phyloP scores from a whole-genome alignment of 2,113 vertebrate genomes.

The Nothocercus nigrocapillus region DNA sequence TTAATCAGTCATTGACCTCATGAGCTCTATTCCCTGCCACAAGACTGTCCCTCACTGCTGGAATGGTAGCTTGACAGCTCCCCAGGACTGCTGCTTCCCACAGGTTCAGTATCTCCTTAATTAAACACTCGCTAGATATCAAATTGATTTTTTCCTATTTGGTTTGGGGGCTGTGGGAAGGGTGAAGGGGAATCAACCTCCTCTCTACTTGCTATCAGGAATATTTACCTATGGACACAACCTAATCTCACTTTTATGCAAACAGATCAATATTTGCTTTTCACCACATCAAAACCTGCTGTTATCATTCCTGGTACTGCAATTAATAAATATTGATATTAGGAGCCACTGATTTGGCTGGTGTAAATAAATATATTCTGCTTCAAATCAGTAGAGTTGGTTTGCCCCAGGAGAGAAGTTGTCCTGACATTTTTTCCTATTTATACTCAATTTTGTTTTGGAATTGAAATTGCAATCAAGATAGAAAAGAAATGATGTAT shows the following conservation, averaged over 20 bases:
- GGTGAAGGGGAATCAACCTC: background rate
- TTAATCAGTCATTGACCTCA: background rate
- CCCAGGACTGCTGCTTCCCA: background rate
- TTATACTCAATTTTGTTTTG: background rate
- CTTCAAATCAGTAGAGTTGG: background rate
- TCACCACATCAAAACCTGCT: background rate
- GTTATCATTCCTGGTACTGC: slow-evolving; percentile 30
- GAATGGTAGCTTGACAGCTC: background rate
- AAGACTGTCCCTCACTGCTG: background rate
- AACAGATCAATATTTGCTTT: slow-evolving; percentile 62
- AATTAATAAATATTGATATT: slow-evolving; percentile 27
- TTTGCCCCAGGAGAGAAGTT: background rate
- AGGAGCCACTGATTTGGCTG: background rate
- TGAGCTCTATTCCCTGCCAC: background rate
- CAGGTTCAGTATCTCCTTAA: background rate
- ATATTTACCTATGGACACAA: slow-evolving; percentile 21
- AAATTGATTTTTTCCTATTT: background rate
- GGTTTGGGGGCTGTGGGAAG: background rate
- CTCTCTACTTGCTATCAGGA: background rate
- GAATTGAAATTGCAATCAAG: background rate
- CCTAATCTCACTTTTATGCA: slow-evolving; percentile 19
- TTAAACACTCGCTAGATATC: background rate
- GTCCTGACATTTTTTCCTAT: background rate
- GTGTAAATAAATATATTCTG: background rate
- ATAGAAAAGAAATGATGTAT: background rate